A percentile compares a stretch with the other conserved stretches of the same genome.
These are phyloP conservation scores for Zaprionus capensis DNA, from an alignment of 1,140 invertebrate species.

Conservation along the genomic window DNA sequence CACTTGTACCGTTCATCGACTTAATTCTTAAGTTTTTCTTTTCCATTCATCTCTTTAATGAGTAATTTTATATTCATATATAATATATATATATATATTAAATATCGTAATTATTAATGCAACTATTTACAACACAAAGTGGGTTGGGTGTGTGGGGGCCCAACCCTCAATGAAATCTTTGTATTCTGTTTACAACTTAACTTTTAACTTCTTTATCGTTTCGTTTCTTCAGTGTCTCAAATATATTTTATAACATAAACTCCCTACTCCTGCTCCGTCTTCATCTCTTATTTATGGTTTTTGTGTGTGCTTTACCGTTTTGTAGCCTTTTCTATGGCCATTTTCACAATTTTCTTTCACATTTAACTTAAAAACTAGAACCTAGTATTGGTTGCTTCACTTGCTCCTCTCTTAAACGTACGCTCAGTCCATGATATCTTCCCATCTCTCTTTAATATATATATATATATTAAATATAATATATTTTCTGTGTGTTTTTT, in stretches of 20 bases:
- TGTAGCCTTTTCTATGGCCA: constrained; percentile 45
- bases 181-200: constrained; percentile 75
- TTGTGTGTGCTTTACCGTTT: constrained; percentile 65
- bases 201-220: constrained; percentile 18
- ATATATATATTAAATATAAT: constrained; percentile 35
- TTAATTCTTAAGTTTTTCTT: constrained; percentile 56
- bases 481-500: constrained; percentile 27
- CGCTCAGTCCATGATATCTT: constrained; percentile 80
- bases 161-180: constrained; percentile 74
- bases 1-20: constrained; percentile 79
- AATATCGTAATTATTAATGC: constrained; percentile 71
- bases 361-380: constrained; percentile 73
- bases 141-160: constrained; percentile 31
- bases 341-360: constrained; percentile 59
- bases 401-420: constrained; percentile 61
- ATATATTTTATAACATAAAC: constrained; percentile 72
- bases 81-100: constrained; percentile 68
- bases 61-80: constrained; percentile 68
- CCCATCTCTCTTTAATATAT: constrained; percentile 36
- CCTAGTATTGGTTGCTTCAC: constrained; percentile 68
- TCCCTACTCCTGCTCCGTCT: constrained; percentile 12
- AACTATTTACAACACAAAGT: constrained; percentile 78
- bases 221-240: constrained; percentile 59
- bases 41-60: constrained; percentile 58
- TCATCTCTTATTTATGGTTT: constrained; percentile 23